Base-by-base conservation (phyloP, 2,113 vertebrate genomes). In the Chaetops frenatus region DNA sequence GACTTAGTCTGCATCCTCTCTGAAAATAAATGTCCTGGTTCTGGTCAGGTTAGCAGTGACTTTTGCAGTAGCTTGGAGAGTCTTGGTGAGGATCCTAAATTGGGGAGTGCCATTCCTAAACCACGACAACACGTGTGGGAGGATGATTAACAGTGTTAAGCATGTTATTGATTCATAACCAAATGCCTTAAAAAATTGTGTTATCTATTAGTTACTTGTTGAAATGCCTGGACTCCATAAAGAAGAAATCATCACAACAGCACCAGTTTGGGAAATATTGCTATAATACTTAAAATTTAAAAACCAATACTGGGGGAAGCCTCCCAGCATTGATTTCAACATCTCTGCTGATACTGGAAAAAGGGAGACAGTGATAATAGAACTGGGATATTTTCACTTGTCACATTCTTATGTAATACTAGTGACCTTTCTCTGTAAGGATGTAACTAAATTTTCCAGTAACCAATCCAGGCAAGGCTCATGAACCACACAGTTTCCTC, bases 101-200 rank as follows among this genome's bases (percentile, higher is more conserved):
- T 71, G 48, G 6, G 13, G 20, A 62, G 3, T 14, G 13, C 47
- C 13, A 40, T 47, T 71, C 31, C 57, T 56, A 56, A 64, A 27
- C 21, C 35, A 12, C 6, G 10, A 48, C 9, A 56, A 15, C 31
- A 51, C 1, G 0, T 7, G 14, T 20, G 10, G 17, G 29, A 77
- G 23, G 15, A 50, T 25, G 14, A 27, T 2, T 6, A 69, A 11
- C 10, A 33, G 3, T 60, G 36, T 7, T 24, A 56, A 72, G 3
- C 3, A 29, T 36, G 9, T 51, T 54, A 54, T 17, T 67, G 15
- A 69, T 48, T 77, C 15, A 28, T 40, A 80, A 64, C 15, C 12
- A 79, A 76, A 56, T 67, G 16, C 6, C 9, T 69, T 87, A 44
- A 36, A 61, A 76, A 78, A 45, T 31, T 3, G 8, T 62, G 14